phyloP scores from a whole-genome alignment of 2,888 invertebrate species.

The Drosophila kambysellisi region DNA sequence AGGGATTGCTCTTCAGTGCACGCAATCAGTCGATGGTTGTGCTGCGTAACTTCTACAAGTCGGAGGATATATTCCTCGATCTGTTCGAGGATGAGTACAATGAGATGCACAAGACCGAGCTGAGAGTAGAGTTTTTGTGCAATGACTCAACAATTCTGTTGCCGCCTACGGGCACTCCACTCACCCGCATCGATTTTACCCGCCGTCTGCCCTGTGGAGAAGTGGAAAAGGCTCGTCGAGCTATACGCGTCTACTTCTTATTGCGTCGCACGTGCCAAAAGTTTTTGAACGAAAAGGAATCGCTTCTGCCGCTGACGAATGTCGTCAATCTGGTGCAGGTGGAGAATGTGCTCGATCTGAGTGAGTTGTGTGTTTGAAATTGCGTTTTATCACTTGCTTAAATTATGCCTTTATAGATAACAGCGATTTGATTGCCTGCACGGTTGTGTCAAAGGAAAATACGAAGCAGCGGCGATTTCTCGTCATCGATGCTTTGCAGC shows the following conservation, averaged over 20 bases:
- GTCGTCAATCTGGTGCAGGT: conserved; percentile 95
- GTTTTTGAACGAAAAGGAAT: conserved; percentile 93
- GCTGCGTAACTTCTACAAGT: conserved; percentile 96
- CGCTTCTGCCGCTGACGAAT: conserved; percentile 95
- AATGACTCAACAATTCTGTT: conserved; percentile 98
- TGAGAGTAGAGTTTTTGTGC: conserved; percentile 97
- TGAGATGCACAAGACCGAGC: conserved; percentile 93
- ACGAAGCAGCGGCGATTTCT: conserved; percentile 96
- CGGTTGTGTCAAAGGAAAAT: conserved; percentile 95
- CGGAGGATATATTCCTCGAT: conserved; percentile 98
- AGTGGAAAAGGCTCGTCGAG: conserved; percentile 94
- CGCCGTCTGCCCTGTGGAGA: conserved; percentile 98
- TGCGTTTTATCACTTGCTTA: not conserved
- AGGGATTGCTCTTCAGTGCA: conserved; percentile 88
- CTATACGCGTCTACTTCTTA: conserved; percentile 96
- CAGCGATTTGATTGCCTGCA: conserved; percentile 98
- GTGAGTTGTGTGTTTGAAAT: conserved; percentile 87
- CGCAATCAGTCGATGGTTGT: conserved; percentile 93
- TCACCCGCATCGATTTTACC: conserved; percentile 97
- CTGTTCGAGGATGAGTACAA: conserved; percentile 99
- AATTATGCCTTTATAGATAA: conserved; percentile 89
- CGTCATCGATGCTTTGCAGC: conserved; percentile 97
- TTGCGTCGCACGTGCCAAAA: conserved; percentile 92
- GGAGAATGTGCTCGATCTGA: conserved; percentile 97
- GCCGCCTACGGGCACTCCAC: conserved; percentile 97